These are phyloP conservation scores for Eidolon helvum DNA, from an alignment of 2,113 vertebrate species.

Conservation along the genomic window DNA sequence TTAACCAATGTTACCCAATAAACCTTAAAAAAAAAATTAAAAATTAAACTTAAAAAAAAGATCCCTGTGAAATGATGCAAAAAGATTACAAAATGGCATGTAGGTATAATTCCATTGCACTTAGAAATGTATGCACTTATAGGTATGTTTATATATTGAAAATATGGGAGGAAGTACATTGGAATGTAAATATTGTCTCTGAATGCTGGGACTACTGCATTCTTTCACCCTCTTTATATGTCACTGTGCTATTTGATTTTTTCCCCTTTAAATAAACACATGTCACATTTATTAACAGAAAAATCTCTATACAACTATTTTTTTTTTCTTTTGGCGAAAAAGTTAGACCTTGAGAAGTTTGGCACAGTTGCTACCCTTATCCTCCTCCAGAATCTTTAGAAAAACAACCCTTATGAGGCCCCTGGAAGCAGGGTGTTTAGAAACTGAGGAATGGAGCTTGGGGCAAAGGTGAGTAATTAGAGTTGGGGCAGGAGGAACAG, in stretches of 20 bases:
- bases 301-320: not conserved
- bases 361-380: not conserved
- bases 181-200: not conserved
- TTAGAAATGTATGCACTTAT: not conserved
- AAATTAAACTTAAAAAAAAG: no score
- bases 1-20: not conserved
- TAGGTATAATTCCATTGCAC: not conserved
- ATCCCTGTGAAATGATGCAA: not conserved
- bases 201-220: not conserved
- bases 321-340: not conserved
- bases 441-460: not conserved
- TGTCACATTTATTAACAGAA: constrained; percentile 29
- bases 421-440: not conserved
- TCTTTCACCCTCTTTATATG: not conserved
- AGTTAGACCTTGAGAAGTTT: not conserved
- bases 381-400: not conserved
- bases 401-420: not conserved
- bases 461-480: not conserved
- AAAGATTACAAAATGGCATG: not conserved
- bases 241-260: not conserved
- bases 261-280: not conserved
- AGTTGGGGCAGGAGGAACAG: not conserved
- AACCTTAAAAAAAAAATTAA: no score
- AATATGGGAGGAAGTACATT: not conserved
- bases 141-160: not conserved